These are phyloP conservation scores for Molossus molossus DNA, from an alignment of 2,797 vertebrate genomes.

Conservation along the genomic window DNA sequence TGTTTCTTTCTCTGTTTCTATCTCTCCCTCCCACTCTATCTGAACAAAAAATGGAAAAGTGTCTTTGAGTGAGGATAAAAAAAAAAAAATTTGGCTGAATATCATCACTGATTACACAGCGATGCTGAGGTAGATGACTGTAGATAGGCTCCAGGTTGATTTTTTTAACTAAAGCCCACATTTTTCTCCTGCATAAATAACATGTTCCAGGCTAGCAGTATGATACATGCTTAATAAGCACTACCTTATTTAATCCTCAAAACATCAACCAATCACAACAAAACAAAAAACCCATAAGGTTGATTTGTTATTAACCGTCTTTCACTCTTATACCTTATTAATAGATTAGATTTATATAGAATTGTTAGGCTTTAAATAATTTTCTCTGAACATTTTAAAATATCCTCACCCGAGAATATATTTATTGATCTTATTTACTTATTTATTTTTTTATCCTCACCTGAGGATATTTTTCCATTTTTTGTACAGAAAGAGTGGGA, in stretches of 20 bases:
- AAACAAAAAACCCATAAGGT: not conserved
- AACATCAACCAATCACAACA: not conserved
- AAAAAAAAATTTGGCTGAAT: not conserved
- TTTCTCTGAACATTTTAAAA: not conserved
- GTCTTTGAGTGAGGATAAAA: too few relatives aligned
- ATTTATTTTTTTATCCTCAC: too few relatives aligned
- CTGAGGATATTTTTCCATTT: too few relatives aligned
- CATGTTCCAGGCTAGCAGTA: not conserved
- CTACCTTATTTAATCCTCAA: conserved; percentile 14
- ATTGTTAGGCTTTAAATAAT: not conserved
- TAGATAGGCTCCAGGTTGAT: not conserved
- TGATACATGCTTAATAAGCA: not conserved
- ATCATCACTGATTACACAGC: not conserved
- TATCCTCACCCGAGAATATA: not conserved
- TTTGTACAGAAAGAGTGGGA: too few relatives aligned
- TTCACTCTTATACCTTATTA: not conserved
- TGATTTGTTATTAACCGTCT: not conserved
- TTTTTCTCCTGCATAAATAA: not conserved
- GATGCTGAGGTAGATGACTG: not conserved
- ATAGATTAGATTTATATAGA: not conserved
- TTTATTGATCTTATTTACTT: not conserved
- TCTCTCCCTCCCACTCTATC: too few relatives aligned
- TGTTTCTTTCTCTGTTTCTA: too few relatives aligned
- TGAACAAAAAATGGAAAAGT: too few relatives aligned
- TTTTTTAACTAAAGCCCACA: not conserved